Percentiles rank a stretch among this genome's conserved stretches.
phyloP scores from a whole-genome alignment of 2,888 invertebrate species.

The Cinara cedri region DNA sequence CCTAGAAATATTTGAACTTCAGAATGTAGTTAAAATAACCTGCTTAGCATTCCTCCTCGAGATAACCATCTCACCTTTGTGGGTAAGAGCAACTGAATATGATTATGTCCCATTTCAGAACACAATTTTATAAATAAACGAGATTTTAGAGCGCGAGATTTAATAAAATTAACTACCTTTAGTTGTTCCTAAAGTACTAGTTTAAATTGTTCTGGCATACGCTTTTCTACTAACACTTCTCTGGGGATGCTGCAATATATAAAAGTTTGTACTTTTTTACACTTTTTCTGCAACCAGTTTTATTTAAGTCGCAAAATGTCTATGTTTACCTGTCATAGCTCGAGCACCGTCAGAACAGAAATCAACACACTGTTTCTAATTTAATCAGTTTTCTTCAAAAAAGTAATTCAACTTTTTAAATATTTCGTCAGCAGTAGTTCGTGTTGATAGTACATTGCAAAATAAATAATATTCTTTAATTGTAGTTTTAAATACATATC shows the following conservation, averaged over 20 bases:
- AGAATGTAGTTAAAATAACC: constrained; percentile 30
- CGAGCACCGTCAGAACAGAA: constrained; percentile 15
- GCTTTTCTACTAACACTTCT: too few relatives aligned
- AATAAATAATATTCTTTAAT: constrained; percentile 59
- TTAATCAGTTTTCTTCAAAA: constrained; percentile 52
- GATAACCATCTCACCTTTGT: constrained; percentile 23
- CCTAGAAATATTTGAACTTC: constrained; percentile 28
- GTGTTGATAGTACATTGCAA: constrained; percentile 58
- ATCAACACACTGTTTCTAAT: constrained; percentile 15
- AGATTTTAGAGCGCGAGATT: neutral
- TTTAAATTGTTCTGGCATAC: neutral
- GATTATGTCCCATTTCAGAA: neutral
- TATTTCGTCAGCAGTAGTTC: constrained; percentile 56
- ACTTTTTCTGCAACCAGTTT: neutral
- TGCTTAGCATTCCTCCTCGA: constrained; percentile 30
- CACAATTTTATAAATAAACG: neutral
- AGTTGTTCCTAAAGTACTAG: neutral
- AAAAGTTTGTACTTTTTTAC: too few relatives aligned
- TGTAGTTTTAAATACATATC: constrained; percentile 56
- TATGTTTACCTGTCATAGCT: constrained; percentile 25
- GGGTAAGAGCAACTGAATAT: neutral
- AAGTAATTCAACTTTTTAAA: constrained; percentile 57
- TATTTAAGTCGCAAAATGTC: constrained; percentile 1
- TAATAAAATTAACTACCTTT: neutral
- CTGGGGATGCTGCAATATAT: neutral